Conservation (phyloP, 1,140 invertebrate genomes). For the Psix sp. region DNA sequence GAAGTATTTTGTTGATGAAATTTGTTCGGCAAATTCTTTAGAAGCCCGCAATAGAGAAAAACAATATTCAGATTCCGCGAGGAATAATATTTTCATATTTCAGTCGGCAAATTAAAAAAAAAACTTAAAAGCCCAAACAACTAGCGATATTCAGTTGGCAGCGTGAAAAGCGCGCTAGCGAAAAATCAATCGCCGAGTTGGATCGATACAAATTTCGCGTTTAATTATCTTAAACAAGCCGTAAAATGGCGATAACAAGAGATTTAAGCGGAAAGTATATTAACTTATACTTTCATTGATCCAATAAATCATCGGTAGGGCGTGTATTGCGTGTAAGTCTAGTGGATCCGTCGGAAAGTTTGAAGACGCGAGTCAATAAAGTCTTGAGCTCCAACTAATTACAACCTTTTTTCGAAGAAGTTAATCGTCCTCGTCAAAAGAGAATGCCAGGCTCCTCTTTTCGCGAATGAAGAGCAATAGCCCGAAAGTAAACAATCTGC, state of each 20-base stretch:
- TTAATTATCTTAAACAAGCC: constrained; percentile 27
- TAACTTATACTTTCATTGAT: constrained; percentile 9
- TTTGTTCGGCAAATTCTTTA: constrained; percentile 19
- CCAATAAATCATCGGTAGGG: constrained; percentile 15
- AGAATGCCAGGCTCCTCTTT: too few species aligned
- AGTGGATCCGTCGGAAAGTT: constrained; percentile 24
- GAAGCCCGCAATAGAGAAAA: constrained; percentile 1
- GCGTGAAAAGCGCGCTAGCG: constrained; percentile 2
- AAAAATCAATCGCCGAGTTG: constrained; percentile 19
- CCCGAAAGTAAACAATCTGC: too few species aligned
- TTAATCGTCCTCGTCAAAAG: not conserved
- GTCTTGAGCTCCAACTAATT: constrained; percentile 10
- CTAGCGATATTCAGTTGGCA: not conserved
- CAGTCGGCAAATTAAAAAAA: too few species aligned
- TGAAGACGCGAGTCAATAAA: constrained; percentile 12
- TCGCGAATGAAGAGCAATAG: too few species aligned
- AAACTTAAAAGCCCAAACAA: not conserved
- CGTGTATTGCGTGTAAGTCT: constrained; percentile 11
- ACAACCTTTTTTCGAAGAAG: constrained; percentile 2
- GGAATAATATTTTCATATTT: constrained; percentile 17
- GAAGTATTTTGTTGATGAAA: constrained; percentile 21
- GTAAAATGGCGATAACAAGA: constrained; percentile 11
- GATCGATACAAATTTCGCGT: constrained; percentile 3
- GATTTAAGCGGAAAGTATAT: constrained; percentile 11
- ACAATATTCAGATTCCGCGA: not conserved